Evolutionary conservation across 2,797 vertebrate species (phyloP).

Genomic region (Okamejei kenojei): DNA sequence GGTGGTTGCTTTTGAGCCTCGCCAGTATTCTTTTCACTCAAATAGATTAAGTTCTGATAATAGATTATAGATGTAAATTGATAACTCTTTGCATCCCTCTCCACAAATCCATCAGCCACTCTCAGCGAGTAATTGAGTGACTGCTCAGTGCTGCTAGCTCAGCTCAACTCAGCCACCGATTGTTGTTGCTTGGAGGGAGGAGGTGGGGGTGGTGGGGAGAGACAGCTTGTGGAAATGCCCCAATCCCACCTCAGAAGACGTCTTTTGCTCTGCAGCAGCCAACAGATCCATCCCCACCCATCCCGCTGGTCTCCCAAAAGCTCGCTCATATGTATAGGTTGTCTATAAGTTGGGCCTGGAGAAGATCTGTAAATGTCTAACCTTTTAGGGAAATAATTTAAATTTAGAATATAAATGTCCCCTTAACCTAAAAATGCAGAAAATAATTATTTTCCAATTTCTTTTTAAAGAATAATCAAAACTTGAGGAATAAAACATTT

Average conservation of each 20-base stretch:
- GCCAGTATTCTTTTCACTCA: neutral
- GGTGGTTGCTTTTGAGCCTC: neutral
- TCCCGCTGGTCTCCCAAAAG: too few species aligned
- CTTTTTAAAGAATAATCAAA: neutral
- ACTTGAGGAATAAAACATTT: neutral
- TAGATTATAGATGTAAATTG: neutral
- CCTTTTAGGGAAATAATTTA: neutral
- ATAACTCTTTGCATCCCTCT: neutral
- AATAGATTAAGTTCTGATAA: neutral
- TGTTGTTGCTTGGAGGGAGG: too few species aligned
- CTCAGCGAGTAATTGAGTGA: too few species aligned
- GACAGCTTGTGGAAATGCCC: too few species aligned
- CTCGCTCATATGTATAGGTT: too few species aligned
- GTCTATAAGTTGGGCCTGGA: too few species aligned
- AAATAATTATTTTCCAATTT: neutral
- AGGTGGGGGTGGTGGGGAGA: too few species aligned
- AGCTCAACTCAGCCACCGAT: too few species aligned
- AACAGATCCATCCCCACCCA: too few species aligned
- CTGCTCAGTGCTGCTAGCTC: too few species aligned
- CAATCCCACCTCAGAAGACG: too few species aligned
- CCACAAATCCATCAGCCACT: neutral
- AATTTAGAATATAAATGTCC: neutral
- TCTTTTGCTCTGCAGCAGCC: too few species aligned
- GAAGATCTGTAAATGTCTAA: neutral
- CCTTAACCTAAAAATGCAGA: neutral